These are phyloP conservation scores for Noturus placidus DNA, from an alignment of 2,113 vertebrate genomes.

Conservation along the genomic window DNA sequence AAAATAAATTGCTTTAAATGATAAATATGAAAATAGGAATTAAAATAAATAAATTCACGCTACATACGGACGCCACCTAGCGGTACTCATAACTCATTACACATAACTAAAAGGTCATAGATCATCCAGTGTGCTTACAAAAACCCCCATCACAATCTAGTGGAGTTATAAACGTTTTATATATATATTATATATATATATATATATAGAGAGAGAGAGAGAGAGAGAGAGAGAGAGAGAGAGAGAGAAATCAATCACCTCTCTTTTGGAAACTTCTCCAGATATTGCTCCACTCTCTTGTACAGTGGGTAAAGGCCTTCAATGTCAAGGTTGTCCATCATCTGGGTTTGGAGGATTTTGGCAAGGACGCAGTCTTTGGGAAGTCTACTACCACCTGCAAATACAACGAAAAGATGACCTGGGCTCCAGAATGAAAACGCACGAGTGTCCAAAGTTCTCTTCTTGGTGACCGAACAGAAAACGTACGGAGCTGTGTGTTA, in stretches of 20 bases:
- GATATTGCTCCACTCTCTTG: slow-evolving; percentile 84
- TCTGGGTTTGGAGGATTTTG: slow-evolving; percentile 91
- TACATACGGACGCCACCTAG: not conserved
- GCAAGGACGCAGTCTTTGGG: slow-evolving; percentile 87
- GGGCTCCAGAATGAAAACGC: not conserved
- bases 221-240: too few relatives aligned
- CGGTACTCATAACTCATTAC: not conserved
- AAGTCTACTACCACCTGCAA: slow-evolving; percentile 76
- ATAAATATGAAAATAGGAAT: not conserved
- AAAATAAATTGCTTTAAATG: not conserved
- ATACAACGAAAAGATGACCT: not conserved
- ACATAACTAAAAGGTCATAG: not conserved
- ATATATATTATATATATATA: too few relatives aligned
- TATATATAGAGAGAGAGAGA: too few relatives aligned
- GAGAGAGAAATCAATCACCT: too few relatives aligned
- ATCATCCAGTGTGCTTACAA: slow-evolving; percentile 24
- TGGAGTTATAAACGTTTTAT: not conserved
- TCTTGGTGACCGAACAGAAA: not conserved
- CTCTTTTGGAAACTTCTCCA: slow-evolving; percentile 90
- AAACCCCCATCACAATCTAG: slow-evolving; percentile 7
- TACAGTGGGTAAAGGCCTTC: slow-evolving; percentile 93
- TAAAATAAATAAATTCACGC: not conserved
- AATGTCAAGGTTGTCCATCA: slow-evolving; percentile 93
- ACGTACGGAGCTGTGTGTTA: not conserved
- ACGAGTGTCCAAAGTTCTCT: not conserved